A percentile compares a stretch with the other conserved stretches of the same genome.
Evolutionary conservation across 1,140 invertebrate genomes (phyloP).

Genomic region (Leptonema lineaticorne): DNA sequence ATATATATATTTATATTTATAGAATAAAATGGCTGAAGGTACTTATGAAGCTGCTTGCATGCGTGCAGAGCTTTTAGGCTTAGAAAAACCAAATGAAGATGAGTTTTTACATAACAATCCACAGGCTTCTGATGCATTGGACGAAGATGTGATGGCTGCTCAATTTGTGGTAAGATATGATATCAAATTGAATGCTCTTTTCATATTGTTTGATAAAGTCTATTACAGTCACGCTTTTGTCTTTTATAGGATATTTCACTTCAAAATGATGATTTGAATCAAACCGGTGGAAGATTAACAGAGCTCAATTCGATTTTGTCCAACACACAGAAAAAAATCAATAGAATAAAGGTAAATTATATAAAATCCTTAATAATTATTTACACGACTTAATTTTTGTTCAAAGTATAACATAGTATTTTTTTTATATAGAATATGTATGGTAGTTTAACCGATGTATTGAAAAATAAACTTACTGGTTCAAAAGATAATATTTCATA

Average conservation of each 20-base stretch:
- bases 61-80: slow-evolving; percentile 70
- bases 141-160: slow-evolving; percentile 37
- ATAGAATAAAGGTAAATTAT: slow-evolving; percentile 74
- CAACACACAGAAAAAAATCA: slow-evolving; percentile 83
- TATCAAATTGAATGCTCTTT: background rate
- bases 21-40: slow-evolving; percentile 56
- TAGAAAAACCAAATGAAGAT: slow-evolving; percentile 64
- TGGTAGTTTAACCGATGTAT: slow-evolving; percentile 63
- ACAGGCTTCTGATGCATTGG: slow-evolving; percentile 23
- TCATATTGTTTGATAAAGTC: background rate
- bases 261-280: slow-evolving; percentile 67
- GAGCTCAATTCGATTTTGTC: slow-evolving; percentile 79
- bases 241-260: slow-evolving; percentile 47
- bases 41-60: slow-evolving; percentile 72
- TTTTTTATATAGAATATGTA: slow-evolving; percentile 60
- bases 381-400: background rate
- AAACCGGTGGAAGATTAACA: slow-evolving; percentile 73
- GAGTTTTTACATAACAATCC: slow-evolving; percentile 56
- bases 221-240: too few species aligned
- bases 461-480: slow-evolving; percentile 58
- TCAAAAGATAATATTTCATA: slow-evolving; percentile 52
- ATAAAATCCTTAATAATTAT: background rate
- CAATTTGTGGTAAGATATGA: slow-evolving; percentile 34
- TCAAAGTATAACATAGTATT: background rate
- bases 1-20: too few species aligned